Base-by-base conservation (phyloP, 2,888 invertebrate genomes). In the Megaustenia siamemsis region DNA sequence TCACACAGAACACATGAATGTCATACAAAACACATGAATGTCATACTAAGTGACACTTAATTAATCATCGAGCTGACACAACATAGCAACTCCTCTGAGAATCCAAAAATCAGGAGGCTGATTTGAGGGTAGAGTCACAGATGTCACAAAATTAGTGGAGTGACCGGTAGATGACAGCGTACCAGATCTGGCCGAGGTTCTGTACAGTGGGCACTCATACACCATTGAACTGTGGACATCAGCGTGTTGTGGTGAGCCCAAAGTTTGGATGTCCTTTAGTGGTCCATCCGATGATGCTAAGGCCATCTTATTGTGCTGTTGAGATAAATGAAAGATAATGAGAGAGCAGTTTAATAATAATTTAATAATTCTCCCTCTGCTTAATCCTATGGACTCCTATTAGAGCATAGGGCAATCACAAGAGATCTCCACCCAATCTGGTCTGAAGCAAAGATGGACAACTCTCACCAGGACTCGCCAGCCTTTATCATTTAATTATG, bases 81-180 rank as follows among this genome's bases (percentile, higher is more conserved):
- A 87, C 86, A 93, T 89, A 8, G 93, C 93, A 49, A 93, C 92
- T 6, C 94, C 94, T 69, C 93, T 89, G 87, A 93, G 90, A 6
- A 93, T 90, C 94, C 94, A 94, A 89, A 93, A 93, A 56, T 92
- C 90, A 1, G 91, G 89, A 0, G 87, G 86, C 43, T 90, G 89
- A 38, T 91, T 87, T 1, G 91, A 90, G 0, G 93, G 93, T 56
- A 94, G 86, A 43, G 89, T 88, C 40, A 94, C 92, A 21, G 93
- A 90, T 3, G 92, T 92, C 6, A 94, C 93, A 90, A 93, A 93
- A 90, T 94, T 94, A 53, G 93, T 93, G 78, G 93, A 93, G 84
- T 92, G 92, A n/a, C 94, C 94, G 24, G 93, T 93, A 15, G 93
- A 92, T 3, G 93, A 93, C 32, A 94, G 90, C 12, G 92, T 93